Percentiles rank a stretch among this genome's conserved stretches.
Evolutionary conservation across 92 coral and sea anemone species (phyloP).

Genomic region (Phenganax marumi): DNA sequence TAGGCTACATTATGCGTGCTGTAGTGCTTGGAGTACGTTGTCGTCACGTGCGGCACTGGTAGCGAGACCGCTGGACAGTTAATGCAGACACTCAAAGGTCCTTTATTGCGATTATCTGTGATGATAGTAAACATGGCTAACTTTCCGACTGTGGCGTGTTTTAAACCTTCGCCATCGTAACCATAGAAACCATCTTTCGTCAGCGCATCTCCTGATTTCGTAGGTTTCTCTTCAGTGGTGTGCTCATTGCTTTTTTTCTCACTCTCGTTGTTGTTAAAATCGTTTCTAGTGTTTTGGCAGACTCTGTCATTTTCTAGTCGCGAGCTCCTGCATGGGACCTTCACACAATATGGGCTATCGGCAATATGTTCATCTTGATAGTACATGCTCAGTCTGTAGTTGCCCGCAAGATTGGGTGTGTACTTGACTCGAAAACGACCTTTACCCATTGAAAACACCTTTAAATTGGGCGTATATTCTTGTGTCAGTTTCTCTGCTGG

Average conservation of each 20-base stretch:
- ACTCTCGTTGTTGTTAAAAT: not conserved
- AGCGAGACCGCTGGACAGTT: constrained; percentile 99
- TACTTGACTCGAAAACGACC: constrained; percentile 87
- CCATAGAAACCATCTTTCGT: constrained; percentile 21
- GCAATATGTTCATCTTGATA: constrained; percentile 90
- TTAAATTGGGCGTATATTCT: constrained; percentile 79
- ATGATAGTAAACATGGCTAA: constrained; percentile 81
- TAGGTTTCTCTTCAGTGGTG: not conserved
- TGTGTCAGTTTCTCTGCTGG: constrained; percentile 68
- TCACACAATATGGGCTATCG: constrained; percentile 86
- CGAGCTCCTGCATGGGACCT: constrained; percentile 64
- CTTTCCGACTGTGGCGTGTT: constrained; percentile 85
- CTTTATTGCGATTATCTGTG: constrained; percentile 86
- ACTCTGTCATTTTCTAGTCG: not conserved
- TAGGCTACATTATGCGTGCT: constrained; percentile 82
- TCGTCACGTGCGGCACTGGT: constrained; percentile 96
- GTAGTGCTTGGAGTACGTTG: constrained; percentile 63
- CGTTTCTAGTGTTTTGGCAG: not conserved
- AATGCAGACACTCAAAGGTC: constrained; percentile 96
- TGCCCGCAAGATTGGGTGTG: constrained; percentile 86
- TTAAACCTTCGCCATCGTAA: constrained; percentile 87
- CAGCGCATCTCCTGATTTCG: not conserved
- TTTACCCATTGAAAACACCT: constrained; percentile 81
- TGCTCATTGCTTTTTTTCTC: not conserved
- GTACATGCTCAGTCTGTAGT: constrained; percentile 80